Conservation (phyloP, 2,888 invertebrate species). For the Apocheima hispidaria region DNA sequence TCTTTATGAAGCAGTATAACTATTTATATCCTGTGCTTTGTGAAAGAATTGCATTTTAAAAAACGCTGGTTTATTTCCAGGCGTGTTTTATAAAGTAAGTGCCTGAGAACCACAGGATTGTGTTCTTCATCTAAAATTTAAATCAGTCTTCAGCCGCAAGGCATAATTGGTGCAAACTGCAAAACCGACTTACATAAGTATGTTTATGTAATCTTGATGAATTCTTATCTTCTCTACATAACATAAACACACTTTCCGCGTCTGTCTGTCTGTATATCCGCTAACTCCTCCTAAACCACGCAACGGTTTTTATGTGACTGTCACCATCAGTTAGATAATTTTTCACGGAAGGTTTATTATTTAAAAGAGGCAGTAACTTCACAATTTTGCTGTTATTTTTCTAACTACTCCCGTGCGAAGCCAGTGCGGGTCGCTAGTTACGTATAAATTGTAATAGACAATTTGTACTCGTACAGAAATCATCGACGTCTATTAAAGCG, state of each 20-base stretch:
- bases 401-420: too few species aligned
- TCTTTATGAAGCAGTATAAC: constrained; percentile 16
- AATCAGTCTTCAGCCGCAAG: constrained; percentile 46
- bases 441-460: not conserved
- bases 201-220: constrained; percentile 18
- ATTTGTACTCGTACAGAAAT: not conserved
- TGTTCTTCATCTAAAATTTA: constrained; percentile 63
- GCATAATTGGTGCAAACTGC: constrained; percentile 59
- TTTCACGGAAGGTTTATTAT: too few species aligned
- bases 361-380: too few species aligned
- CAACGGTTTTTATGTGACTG: too few species aligned
- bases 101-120: constrained; percentile 54
- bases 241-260: too few species aligned
- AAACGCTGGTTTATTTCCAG: constrained; percentile 44
- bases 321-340: too few species aligned
- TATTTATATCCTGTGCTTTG: constrained; percentile 25
- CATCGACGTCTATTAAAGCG: not conserved
- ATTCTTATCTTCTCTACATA: too few species aligned
- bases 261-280: too few species aligned
- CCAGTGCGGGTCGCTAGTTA: too few species aligned
- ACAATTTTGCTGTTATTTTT: too few species aligned
- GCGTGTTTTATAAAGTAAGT: constrained; percentile 55
- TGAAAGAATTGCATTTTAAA: constrained; percentile 27
- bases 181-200: constrained; percentile 28
- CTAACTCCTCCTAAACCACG: too few species aligned